phyloP scores from a whole-genome alignment of 2,113 vertebrate species.

The Castor canadensis region DNA sequence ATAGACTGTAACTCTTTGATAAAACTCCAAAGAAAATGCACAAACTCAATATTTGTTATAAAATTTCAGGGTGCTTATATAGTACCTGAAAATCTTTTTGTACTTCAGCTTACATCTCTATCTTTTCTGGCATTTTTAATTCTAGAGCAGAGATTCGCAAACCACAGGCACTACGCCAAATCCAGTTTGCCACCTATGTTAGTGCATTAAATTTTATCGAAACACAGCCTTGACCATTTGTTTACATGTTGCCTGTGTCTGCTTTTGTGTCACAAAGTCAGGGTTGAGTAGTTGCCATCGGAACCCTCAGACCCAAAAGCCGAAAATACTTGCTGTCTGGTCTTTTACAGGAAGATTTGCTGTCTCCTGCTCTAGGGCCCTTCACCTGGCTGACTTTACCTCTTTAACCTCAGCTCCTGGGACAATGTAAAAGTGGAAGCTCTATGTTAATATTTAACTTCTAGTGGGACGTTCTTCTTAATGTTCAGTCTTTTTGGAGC shows the following conservation, averaged over 20 bases:
- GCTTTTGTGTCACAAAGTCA: not conserved
- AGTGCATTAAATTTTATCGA: not conserved
- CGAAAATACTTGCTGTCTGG: no score
- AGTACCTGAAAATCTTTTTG: not conserved
- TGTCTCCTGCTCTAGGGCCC: not conserved
- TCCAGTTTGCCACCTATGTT: not conserved
- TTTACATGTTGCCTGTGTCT: not conserved
- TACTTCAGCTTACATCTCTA: not conserved
- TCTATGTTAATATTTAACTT: not conserved
- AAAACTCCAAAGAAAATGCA: not conserved
- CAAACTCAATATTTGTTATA: not conserved
- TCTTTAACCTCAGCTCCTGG: not conserved
- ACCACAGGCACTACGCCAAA: not conserved
- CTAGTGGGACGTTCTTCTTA: not conserved
- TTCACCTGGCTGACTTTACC: not conserved
- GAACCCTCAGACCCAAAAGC: not conserved
- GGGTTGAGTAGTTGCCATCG: not conserved
- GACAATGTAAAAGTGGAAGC: not conserved
- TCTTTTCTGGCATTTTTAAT: not conserved
- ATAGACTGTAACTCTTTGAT: no score
- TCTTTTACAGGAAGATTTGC: not conserved
- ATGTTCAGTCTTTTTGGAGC: not conserved
- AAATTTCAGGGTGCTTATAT: not conserved
- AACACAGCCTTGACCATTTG: not conserved
- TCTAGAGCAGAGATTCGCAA: not conserved